Evolutionary conservation across 92 coral and sea anemone species (phyloP), one percentile per base, ranked within the genome.

Genomic region (Zoanthus sociatus): DNA sequence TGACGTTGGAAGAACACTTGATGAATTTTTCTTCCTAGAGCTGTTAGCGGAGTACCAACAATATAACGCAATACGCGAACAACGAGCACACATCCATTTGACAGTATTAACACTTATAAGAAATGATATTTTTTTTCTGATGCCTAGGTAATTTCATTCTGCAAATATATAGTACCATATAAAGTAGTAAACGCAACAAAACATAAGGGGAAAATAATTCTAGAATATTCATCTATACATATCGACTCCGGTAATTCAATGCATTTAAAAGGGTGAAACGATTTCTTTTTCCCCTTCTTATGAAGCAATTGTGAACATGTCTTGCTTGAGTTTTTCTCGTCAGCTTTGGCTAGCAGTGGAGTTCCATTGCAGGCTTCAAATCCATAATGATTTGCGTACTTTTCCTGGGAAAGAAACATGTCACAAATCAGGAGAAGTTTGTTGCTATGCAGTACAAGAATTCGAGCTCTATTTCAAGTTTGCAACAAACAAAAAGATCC

Each of bases 141-240:
- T 9, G 13, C 11, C 46, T 12, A 46, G 73, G 31, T 53, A 17
- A 44, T 18, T 13, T 66, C 85, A 18, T 50, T 21, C 51, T 48
- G 85, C 75, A 81, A 63, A 73, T 81, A 94, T 73, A 90, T 76
- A 9, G 93, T 37, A 88, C 94, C 90, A 78, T 97, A 97, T 5
- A 93, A 54, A 47, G 81, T 89, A 67, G 96, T 97, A 53, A 97
- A 97, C 0, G 83, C 64, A 56, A 93, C 78, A 68, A 97, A 97
- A 14, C 84, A 56, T 9, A 97, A 13, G 20, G 99, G 99, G 33
- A 97, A 97, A 66, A 94, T 18, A 21, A 95, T 42, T 64, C 99
- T 97, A 14, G 98, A 93, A 47, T 87, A 92, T 37, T 92, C 96
- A 78, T 97, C 99, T 26, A 97, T 88, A 37, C 98, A 95, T 9